These are phyloP conservation scores for Fragum fragum DNA, from an alignment of 2,888 invertebrate genomes.

Conservation along the genomic window DNA sequence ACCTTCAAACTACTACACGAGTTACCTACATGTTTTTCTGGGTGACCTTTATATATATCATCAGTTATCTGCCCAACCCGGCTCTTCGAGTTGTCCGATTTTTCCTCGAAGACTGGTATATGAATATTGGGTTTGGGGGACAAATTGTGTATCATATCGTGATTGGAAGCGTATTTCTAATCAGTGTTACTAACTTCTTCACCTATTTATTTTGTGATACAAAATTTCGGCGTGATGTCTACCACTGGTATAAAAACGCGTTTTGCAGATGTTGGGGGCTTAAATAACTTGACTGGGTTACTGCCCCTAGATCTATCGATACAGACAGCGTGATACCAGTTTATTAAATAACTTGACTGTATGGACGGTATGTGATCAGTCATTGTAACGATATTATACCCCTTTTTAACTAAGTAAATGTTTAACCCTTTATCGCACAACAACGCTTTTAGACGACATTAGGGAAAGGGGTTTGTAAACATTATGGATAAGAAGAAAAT, in stretches of 20 bases:
- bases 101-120: constrained; percentile 1
- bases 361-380: too few relatives aligned
- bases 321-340: too few relatives aligned
- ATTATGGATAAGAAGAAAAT: too few relatives aligned
- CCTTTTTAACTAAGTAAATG: too few relatives aligned
- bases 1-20: neutral
- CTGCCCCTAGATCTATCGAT: too few relatives aligned
- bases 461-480: too few relatives aligned
- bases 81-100: neutral
- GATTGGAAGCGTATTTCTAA: constrained; percentile 4
- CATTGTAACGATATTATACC: too few relatives aligned
- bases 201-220: constrained; percentile 16
- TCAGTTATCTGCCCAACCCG: constrained; percentile 19
- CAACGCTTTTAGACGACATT: too few relatives aligned
- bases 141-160: constrained; percentile 9
- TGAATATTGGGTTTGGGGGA: neutral
- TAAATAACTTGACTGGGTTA: too few relatives aligned
- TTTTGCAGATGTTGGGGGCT: neutral
- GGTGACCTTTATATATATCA: constrained; percentile 8
- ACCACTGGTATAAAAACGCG: neutral
- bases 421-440: too few relatives aligned
- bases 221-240: constrained; percentile 1
- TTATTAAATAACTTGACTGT: too few relatives aligned
- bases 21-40: constrained; percentile 20
- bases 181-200: constrained; percentile 15